Percentiles rank a stretch among this genome's conserved stretches.
These are phyloP conservation scores for Ceyx margarethae DNA, from an alignment of 2,113 vertebrate genomes.

Conservation along the genomic window DNA sequence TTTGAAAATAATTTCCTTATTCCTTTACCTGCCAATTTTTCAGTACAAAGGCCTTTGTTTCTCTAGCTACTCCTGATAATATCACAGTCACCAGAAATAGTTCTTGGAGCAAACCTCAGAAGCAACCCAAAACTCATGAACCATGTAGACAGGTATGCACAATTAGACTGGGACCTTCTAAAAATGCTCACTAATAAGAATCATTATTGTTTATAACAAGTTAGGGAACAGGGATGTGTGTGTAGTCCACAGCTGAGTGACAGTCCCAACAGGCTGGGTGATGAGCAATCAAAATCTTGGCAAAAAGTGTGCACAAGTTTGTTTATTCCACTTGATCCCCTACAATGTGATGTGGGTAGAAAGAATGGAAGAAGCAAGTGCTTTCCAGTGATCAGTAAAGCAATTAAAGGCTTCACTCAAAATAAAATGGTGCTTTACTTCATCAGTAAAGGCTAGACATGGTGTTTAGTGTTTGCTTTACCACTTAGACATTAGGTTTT, in stretches of 20 bases:
- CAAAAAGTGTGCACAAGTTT: not conserved
- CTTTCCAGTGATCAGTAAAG: not conserved
- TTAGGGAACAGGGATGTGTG: not conserved
- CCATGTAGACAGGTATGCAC: not conserved
- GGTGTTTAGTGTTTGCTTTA: not conserved
- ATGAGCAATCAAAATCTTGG: not conserved
- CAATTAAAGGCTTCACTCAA: not conserved
- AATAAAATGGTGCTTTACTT: not conserved
- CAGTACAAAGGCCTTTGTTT: conserved; percentile 11
- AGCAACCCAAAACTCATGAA: not conserved
- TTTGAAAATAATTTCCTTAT: conserved; percentile 42
- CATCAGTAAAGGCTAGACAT: not conserved
- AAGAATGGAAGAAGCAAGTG: not conserved
- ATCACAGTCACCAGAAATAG: conserved; percentile 29
- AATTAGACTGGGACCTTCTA: not conserved
- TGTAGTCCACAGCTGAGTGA: not conserved
- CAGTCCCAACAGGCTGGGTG: not conserved
- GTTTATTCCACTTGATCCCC: not conserved
- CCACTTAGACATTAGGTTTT: not conserved
- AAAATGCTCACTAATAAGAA: not conserved
- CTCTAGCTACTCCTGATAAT: conserved; percentile 26
- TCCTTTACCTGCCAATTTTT: conserved; percentile 30
- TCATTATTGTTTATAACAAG: not conserved
- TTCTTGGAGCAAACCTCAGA: not conserved
- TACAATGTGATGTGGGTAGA: not conserved